These are phyloP conservation scores for Andrena bicolor DNA, from an alignment of 2,888 invertebrate species.

Conservation along the genomic window DNA sequence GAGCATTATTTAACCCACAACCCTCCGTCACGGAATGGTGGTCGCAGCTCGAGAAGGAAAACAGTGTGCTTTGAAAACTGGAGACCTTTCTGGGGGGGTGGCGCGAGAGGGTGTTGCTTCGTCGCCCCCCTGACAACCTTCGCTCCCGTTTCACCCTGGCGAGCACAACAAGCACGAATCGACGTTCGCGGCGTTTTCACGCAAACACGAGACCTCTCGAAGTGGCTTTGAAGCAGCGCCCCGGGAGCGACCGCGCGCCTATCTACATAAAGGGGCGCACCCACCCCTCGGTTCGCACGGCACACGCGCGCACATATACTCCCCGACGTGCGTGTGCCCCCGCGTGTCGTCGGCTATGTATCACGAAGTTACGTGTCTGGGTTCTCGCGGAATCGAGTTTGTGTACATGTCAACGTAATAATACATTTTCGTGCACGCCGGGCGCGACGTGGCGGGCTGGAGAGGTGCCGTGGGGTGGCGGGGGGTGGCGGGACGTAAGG, in stretches of 20 bases:
- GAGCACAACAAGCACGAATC: conserved; percentile 48
- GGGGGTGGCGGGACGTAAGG: conserved; percentile 2
- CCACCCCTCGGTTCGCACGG: too few species aligned
- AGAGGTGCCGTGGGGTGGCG: not conserved
- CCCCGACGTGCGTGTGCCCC: not conserved
- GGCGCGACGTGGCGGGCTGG: conserved; percentile 33
- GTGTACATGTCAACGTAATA: conserved; percentile 77
- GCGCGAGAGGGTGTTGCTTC: not conserved
- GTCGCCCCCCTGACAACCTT: conserved; percentile 1
- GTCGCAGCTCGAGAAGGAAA: conserved; percentile 4
- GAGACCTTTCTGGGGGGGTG: not conserved
- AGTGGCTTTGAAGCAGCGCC: conserved; percentile 37
- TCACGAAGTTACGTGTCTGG: conserved; percentile 73
- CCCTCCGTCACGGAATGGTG: not conserved
- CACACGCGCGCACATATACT: not conserved
- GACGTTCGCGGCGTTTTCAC: conserved; percentile 47
- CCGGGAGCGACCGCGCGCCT: conserved; percentile 29
- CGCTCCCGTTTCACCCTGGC: conserved; percentile 4
- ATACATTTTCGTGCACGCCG: conserved; percentile 71
- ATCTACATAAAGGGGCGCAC: conserved; percentile 37
- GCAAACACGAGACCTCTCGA: conserved; percentile 56
- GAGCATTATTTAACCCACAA: conserved; percentile 29
- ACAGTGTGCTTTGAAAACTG: conserved; percentile 11
- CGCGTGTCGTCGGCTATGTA: conserved; percentile 56
- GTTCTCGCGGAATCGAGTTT: conserved; percentile 75